Base-by-base conservation (phyloP, 2,888 invertebrate genomes). In the Hemistola chrysoprasaria region DNA sequence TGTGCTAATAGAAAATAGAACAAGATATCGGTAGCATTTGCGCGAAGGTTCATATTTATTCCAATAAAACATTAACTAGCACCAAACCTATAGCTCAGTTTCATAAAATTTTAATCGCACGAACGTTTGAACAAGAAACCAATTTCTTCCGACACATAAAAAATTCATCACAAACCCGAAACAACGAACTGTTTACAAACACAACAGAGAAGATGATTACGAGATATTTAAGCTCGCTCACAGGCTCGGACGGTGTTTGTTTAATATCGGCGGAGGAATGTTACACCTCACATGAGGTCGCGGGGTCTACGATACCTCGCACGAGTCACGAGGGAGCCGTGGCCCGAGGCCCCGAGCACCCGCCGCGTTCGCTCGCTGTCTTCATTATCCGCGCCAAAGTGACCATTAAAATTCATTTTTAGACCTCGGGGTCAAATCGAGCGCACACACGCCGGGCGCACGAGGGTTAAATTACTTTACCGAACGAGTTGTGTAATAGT, bases 391-490 rank as follows among this genome's bases (percentile, higher is more conserved):
- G 51, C 60, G 63, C 48, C 66, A 73, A 78, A 81, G 74, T 78
- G 78, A 78, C 78, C 79, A 81, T 82, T 83, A 82, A 80, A 79
- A 82, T 82, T 83, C 78, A 79, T 80, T 80, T 78, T 74, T 73
- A 69, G 65, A 47, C 67, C 71, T 67, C 56, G 57, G 58, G 64
- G 65, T 61, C 48, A 10, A 43, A 49, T 33, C 32, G 50, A 47
- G 56, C 54, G 37, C 39, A 51, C 50, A 48, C 41, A 35, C 47
- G 42, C 40, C 35, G 39, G 34, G 46, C 40, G 28, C 43, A 21
- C 26, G 22, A 11, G 22, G 16, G 16, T 16, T 16, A 16, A 16
- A 16, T 45, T 47, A 44, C 44, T 46, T 42, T 31, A 39, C 28
- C 30, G 27, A 20, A 10, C 8, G 23, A 29, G 22, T 43, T 34